These are phyloP conservation scores for Clinocottus analis DNA, from an alignment of 2,113 vertebrate genomes.

Conservation along the genomic window DNA sequence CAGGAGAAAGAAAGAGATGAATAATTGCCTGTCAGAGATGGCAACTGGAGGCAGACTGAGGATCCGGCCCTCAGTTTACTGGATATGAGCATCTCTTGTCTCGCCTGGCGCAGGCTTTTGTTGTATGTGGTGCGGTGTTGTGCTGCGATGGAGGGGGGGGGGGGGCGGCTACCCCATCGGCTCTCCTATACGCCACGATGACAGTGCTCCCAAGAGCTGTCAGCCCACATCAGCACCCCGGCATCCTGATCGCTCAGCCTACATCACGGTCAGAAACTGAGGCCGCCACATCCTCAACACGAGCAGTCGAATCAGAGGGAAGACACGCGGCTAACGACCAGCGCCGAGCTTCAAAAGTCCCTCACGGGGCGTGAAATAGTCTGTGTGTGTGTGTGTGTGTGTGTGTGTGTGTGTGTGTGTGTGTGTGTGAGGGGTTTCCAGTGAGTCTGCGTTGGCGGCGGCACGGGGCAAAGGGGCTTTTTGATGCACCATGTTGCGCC, in stretches of 20 bases:
- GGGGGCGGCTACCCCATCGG: conserved; percentile 49
- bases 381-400: not conserved
- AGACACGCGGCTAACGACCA: conserved; percentile 17
- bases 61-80: conserved; percentile 48
- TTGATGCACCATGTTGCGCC: conserved; percentile 73
- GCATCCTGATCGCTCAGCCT: conserved; percentile 83
- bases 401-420: not conserved
- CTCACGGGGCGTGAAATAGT: conserved; percentile 17
- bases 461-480: conserved; percentile 27
- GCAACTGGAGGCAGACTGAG: conserved; percentile 11
- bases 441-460: not conserved
- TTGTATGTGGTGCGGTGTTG: conserved; percentile 44
- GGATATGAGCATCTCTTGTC: conserved; percentile 74
- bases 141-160: not conserved
- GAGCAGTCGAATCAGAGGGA: conserved; percentile 31
- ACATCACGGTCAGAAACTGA: conserved; percentile 78
- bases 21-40: conserved; percentile 46
- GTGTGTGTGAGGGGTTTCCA: not conserved
- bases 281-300: conserved; percentile 34
- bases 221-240: conserved; percentile 84
- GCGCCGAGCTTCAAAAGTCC: conserved; percentile 43
- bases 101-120: conserved; percentile 73
- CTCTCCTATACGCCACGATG: conserved; percentile 74
- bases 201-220: conserved; percentile 88
- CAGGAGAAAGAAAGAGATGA: not conserved